Conservation (phyloP, 2,797 vertebrate genomes). For the Gymnothorax javanicus region DNA sequence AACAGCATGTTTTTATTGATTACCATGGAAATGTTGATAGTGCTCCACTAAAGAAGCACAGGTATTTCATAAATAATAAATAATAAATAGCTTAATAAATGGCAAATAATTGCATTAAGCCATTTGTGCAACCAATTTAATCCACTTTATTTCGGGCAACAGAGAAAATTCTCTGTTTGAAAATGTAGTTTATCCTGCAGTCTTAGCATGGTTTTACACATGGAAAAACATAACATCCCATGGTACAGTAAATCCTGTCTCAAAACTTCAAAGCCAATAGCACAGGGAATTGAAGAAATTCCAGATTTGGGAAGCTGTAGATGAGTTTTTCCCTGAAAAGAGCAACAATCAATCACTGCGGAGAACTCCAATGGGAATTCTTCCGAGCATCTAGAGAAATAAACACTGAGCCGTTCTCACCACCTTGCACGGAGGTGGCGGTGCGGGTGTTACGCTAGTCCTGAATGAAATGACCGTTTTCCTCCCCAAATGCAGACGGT, state of each 20-base stretch:
- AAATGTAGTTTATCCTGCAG: not conserved
- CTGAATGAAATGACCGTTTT: conserved; percentile 12
- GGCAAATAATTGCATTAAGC: not conserved
- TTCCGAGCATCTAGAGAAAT: not conserved
- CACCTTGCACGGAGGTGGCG: conserved; percentile 17
- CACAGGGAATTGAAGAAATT: not conserved
- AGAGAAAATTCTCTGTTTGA: not conserved
- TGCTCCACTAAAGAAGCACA: not conserved
- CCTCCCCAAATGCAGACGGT: conserved; percentile 25
- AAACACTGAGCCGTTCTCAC: conserved; percentile 7
- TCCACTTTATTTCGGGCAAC: not conserved
- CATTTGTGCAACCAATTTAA: not conserved
- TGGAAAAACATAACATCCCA: not conserved
- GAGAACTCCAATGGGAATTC: not conserved
- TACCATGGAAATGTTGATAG: not conserved
- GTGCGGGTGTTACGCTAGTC: not conserved
- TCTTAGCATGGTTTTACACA: not conserved
- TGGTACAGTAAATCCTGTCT: not conserved
- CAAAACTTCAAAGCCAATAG: not conserved
- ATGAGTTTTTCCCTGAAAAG: not conserved
- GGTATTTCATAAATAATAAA: not conserved
- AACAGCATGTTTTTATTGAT: not conserved
- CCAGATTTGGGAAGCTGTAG: not conserved
- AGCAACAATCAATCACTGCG: not conserved
- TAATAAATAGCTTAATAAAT: not conserved